These are phyloP conservation scores for Colistium nudipinnis DNA, from an alignment of 2,113 vertebrate species.

Conservation along the genomic window DNA sequence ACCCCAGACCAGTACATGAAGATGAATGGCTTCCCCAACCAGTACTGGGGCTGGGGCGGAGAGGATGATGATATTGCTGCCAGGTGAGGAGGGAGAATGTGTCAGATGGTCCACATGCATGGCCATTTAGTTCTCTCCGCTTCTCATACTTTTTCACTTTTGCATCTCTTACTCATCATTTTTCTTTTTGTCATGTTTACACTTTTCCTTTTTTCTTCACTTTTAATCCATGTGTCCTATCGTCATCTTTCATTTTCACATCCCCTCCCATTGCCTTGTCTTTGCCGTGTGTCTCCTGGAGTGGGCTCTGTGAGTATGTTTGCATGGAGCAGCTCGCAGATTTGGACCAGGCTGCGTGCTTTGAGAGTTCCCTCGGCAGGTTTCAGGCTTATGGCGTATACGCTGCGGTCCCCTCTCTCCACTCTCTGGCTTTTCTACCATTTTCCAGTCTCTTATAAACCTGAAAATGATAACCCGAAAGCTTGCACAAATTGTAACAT, in stretches of 20 bases:
- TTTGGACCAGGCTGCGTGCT: conserved; percentile 23
- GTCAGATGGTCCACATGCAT: neutral
- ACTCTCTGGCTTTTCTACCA: conserved; percentile 34
- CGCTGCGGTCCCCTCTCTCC: conserved; percentile 42
- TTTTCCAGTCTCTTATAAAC: conserved; percentile 15
- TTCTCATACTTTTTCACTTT: conserved; percentile 14
- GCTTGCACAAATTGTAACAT: conserved; percentile 17
- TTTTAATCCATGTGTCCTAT: conserved; percentile 18
- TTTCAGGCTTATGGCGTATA: conserved; percentile 20
- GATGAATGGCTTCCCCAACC: conserved; percentile 96
- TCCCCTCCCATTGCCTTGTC: conserved; percentile 48
- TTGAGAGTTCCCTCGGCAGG: neutral
- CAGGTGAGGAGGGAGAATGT: conserved; percentile 81
- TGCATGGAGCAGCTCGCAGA: conserved; percentile 37
- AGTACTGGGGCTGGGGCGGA: conserved; percentile 96
- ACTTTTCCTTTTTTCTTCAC: conserved; percentile 30
- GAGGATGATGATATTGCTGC: conserved; percentile 95
- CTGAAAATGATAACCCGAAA: conserved; percentile 5
- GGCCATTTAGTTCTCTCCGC: neutral
- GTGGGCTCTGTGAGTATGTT: conserved; percentile 69
- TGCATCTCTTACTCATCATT: conserved; percentile 23
- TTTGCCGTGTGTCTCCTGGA: conserved; percentile 60
- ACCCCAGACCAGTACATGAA: conserved; percentile 96
- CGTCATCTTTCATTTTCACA: conserved; percentile 57
- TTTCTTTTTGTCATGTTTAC: conserved; percentile 15